Percentiles rank a stretch among this genome's conserved stretches.
Evolutionary conservation across 2,113 vertebrate species (phyloP).

Genomic region (Embiotoca jacksoni): DNA sequence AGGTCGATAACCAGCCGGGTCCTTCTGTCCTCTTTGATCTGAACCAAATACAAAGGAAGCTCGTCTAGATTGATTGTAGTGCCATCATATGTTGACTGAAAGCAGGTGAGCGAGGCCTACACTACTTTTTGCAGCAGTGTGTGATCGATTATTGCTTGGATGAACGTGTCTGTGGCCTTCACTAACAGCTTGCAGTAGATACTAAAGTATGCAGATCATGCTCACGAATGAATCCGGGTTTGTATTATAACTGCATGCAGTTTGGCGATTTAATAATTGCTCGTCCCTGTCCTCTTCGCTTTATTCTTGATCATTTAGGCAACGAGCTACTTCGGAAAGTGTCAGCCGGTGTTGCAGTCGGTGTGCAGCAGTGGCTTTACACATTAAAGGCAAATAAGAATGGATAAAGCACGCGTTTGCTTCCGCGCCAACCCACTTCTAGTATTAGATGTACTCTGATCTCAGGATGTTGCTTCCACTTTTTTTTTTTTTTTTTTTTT

Average conservation of each 20-base stretch:
- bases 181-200: neutral
- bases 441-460: neutral
- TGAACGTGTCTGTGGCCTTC: neutral
- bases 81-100: slow-evolving; percentile 84
- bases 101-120: slow-evolving; percentile 75
- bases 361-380: neutral
- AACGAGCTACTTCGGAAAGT: neutral
- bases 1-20: slow-evolving; percentile 4
- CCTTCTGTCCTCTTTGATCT: neutral
- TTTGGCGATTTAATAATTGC: neutral
- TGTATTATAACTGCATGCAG: too few relatives aligned
- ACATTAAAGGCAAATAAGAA: neutral
- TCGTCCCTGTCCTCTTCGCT: neutral
- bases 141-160: neutral
- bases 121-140: neutral
- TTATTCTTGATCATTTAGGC: neutral
- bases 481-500: neutral
- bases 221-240: neutral
- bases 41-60: slow-evolving; percentile 20
- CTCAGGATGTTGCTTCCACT: neutral
- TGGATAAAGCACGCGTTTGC: neutral
- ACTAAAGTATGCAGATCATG: neutral
- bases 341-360: neutral
- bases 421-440: neutral
- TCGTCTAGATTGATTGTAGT: slow-evolving; percentile 25